These are phyloP conservation scores for Rutilus rutilus DNA, from an alignment of 2,113 vertebrate species.

Conservation along the genomic window DNA sequence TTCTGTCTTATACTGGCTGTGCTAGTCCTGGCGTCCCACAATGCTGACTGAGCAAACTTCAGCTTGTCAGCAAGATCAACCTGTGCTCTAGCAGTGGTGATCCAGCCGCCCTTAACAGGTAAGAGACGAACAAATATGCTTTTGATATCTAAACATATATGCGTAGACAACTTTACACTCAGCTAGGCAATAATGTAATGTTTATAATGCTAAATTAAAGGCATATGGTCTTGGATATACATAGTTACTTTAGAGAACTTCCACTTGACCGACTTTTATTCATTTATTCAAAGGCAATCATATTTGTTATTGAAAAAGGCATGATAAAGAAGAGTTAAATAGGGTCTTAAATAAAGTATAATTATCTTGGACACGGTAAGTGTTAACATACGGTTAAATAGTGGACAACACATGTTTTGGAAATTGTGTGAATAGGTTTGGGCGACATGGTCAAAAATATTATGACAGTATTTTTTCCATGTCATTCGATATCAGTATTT, in stretches of 20 bases:
- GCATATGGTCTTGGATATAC: not conserved
- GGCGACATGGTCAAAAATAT: not conserved
- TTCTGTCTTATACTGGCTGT: constrained; percentile 35
- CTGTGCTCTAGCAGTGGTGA: constrained; percentile 34
- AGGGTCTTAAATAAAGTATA: not conserved
- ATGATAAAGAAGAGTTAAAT: not conserved
- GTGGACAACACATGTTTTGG: not conserved
- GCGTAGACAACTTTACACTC: not conserved
- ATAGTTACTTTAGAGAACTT: not conserved
- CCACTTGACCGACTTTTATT: not conserved
- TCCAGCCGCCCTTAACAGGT: constrained; percentile 29
- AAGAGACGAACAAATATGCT: not conserved
- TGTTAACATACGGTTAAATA: not conserved
- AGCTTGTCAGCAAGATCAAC: constrained; percentile 51
- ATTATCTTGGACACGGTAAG: not conserved
- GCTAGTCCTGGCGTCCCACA: constrained; percentile 52
- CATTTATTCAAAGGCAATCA: not conserved
- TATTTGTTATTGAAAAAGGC: not conserved
- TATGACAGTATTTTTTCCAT: not conserved
- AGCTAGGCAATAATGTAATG: not conserved
- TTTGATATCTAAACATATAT: not conserved
- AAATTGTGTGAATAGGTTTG: not conserved
- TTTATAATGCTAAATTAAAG: not conserved
- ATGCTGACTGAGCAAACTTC: constrained; percentile 65
- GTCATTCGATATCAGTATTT: not conserved